A percentile compares a stretch with the other conserved stretches of the same genome.
phyloP scores from a whole-genome alignment of 2,888 invertebrate genomes.

The Schrankia costaestrigalis region DNA sequence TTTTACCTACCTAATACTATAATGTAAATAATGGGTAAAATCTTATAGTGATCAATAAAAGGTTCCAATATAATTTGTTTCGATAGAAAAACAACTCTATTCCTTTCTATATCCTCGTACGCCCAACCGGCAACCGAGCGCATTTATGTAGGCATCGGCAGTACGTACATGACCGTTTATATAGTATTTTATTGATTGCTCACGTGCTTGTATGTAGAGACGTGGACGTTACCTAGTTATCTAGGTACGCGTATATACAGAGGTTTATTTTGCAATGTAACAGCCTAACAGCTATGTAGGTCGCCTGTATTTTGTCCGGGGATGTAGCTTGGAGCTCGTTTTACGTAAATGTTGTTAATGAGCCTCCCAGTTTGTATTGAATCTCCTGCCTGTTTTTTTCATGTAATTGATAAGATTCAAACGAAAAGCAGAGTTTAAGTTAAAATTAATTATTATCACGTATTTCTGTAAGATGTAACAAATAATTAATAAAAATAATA shows the following conservation, averaged over 20 bases:
- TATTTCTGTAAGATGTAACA: no score
- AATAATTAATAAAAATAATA: no score
- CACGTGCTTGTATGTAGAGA: conserved; percentile 40
- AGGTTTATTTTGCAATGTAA: conserved; percentile 40
- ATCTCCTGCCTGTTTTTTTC: no score
- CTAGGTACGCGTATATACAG: conserved; percentile 28
- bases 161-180: conserved; percentile 33
- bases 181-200: conserved; percentile 43
- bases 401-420: no score
- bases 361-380: no score
- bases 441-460: no score
- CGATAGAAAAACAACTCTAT: conserved; percentile 35
- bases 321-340: conserved; percentile 13
- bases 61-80: no score
- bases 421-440: no score
- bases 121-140: conserved; percentile 9
- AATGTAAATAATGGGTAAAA: no score
- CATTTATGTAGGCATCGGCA: conserved; percentile 23
- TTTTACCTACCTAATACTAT: no score
- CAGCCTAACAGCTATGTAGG: conserved; percentile 45
- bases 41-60: no score
- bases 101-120: conserved; percentile 30
- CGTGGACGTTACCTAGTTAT: conserved; percentile 46
- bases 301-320: conserved; percentile 32
- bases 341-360: no score